Base-by-base conservation (phyloP, 2,797 vertebrate species). In the Sebastiscus albofasciatus region DNA sequence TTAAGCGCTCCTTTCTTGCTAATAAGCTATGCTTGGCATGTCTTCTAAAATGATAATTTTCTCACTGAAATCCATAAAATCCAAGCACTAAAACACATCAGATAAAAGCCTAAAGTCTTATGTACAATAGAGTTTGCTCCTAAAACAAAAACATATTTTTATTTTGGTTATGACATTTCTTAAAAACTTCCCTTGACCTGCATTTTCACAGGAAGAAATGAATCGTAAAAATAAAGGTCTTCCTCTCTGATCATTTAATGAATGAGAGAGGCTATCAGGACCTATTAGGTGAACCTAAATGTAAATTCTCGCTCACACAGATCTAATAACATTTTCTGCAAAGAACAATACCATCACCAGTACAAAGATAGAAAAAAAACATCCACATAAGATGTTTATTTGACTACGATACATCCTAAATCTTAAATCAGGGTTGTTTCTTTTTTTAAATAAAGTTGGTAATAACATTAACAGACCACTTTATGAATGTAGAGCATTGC, bases 401-500 rank as follows among this genome's bases (percentile, higher is more conserved):
- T 58, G 13, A 34, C 26, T 56, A 8, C 7, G 24, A 70, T 12
- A 31, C 3, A 61, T 59, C 20, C 5, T 54, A n/a, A 42, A 49
- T 6, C 10, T 66, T 26, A 59, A 83, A 76, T 78, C 14, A 42
- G 56, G 31, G 2, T 75, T 3, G 0, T 16, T 18, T 0, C 7
- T 6, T 49, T 49, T 34, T 12, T 72, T 49, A 67, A 82, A 73
- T 72, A 68, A 79, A 85, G 65, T 75, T 60, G 49, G 36, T 67
- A 67, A 80, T 65, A 90, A 81, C 61, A 80, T 72, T 80, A 84
- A 36, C 8, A 69, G 46, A 76, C 55, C 12, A 67, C 56, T 89
- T 85, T 73, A 80, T 70, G 62, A 75, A 89, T 81, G 60, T 58
- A 68, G 78, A 89, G 87, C 67, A 85, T 59, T 82, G 67, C 76